Percentiles rank a stretch among this genome's conserved stretches.
phyloP scores from a whole-genome alignment of 2,113 vertebrate genomes.

The Shinisaurus crocodilurus region DNA sequence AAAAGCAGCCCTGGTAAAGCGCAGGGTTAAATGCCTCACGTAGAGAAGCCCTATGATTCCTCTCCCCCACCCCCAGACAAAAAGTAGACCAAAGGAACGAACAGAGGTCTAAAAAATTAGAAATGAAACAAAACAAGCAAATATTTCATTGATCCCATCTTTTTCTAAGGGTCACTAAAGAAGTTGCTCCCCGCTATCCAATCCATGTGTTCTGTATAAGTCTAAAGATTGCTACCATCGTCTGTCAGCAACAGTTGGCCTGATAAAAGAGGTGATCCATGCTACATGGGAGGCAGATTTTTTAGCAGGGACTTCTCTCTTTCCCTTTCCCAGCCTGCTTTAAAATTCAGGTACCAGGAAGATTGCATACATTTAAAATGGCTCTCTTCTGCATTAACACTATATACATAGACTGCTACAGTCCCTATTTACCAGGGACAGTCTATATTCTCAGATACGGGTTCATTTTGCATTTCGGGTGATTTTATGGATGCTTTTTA shows the following conservation, averaged over 20 bases:
- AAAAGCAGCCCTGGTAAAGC: too few species aligned
- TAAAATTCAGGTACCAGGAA: neutral
- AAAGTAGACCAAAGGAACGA: too few species aligned
- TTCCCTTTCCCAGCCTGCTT: neutral
- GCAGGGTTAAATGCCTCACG: too few species aligned
- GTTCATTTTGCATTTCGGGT: neutral
- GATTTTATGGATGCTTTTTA: neutral
- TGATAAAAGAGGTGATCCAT: neutral
- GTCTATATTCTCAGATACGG: neutral
- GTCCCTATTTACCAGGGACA: neutral
- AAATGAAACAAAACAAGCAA: neutral
- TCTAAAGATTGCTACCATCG: neutral
- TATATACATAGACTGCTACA: neutral
- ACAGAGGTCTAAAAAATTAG: neutral
- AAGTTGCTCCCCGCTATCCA: neutral
- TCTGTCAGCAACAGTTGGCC: too few species aligned
- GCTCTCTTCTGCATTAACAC: neutral
- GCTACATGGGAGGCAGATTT: neutral
- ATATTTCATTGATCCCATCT: neutral
- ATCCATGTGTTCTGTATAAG: neutral
- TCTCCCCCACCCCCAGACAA: too few species aligned
- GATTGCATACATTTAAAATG: neutral
- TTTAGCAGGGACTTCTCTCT: neutral
- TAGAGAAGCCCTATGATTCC: too few species aligned
- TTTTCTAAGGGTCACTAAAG: neutral